Base-by-base conservation (phyloP, 2,113 vertebrate genomes). In the Sceloporus tristichus region DNA sequence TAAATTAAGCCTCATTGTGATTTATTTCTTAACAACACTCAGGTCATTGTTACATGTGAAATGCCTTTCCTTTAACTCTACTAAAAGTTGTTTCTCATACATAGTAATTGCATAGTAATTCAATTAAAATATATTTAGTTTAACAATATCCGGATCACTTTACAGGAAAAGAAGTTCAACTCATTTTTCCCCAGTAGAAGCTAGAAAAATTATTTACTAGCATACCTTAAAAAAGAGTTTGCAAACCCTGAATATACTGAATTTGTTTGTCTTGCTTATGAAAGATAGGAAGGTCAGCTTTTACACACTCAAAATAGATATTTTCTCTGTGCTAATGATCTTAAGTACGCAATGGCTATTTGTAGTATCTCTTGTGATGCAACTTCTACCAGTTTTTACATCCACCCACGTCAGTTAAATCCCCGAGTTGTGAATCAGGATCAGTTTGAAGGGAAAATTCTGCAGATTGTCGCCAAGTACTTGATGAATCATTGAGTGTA, bases 21-120 rank as follows among this genome's bases (percentile, higher is more conserved):
- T 97, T 96, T 97, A 95, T 96, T 97, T 96, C 94, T 95, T 95
- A 95, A 95, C 97, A 95, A 95, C 95, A 93, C 73, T 16, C 84
- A 90, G 95, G 96, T 96, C 95, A 91, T 84, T 56, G 90, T 95
- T 92, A 95, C 91, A 95, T 94, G 94, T 89, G 94, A 96, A 97
- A 96, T 73, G 93, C 95, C 56, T 96, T 91, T 87, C 95, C 95
- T 97, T 94, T 95, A 94, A 94, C 93, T 95, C 94, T 88, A 86
- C 87, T 93, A 92, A 93, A 95, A 91, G 92, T 93, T 92, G 94
- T 92, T 84, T 74, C 96, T 34, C 34, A 34, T 34, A 34, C 34
- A 34, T 34, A 34, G 34, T 34, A 34, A 34, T 34, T 96, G 96
- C 97, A 92, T 96, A 95, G 93, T 96, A 97, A 97, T 97, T 97